These are phyloP conservation scores for Drosophila bipectinata DNA, from an alignment of 1,140 invertebrate genomes.

Conservation along the genomic window DNA sequence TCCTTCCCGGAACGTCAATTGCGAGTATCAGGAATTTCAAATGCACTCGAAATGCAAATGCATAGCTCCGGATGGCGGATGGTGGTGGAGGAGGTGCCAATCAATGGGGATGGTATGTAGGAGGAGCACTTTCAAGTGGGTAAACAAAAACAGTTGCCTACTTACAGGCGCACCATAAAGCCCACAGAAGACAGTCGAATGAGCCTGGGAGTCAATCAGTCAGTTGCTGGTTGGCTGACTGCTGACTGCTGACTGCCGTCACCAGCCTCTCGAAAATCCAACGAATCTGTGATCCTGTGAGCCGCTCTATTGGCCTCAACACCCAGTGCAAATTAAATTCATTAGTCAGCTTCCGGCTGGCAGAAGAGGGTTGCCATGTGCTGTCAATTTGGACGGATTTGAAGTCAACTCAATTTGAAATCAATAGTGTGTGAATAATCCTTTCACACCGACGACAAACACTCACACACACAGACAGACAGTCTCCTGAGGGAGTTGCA, in stretches of 20 bases:
- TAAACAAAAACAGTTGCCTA: conserved; percentile 59
- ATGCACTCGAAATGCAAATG: conserved; percentile 24
- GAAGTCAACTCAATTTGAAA: conserved; percentile 83
- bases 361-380: conserved; percentile 59
- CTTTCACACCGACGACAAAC: conserved; percentile 64
- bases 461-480: conserved; percentile 23
- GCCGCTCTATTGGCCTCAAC: conserved; percentile 77
- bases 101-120: conserved; percentile 15
- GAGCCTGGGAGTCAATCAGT: conserved; percentile 49
- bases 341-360: conserved; percentile 79
- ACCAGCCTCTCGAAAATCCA: background rate
- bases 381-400: conserved; percentile 80
- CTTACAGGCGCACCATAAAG: conserved; percentile 40
- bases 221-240: conserved; percentile 14
- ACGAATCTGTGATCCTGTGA: conserved; percentile 36
- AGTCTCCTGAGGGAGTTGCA: conserved; percentile 27
- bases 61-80: background rate
- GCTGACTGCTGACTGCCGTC: conserved; percentile 2
- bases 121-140: background rate
- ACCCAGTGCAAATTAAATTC: conserved; percentile 82
- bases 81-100: conserved; percentile 10
- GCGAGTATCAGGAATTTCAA: conserved; percentile 24
- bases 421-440: conserved; percentile 83
- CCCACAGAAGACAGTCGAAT: background rate
- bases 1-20: too few relatives aligned